These are phyloP conservation scores for Gyrodactylus bullatarudis DNA, from an alignment of 1,140 invertebrate species.

Conservation along the genomic window DNA sequence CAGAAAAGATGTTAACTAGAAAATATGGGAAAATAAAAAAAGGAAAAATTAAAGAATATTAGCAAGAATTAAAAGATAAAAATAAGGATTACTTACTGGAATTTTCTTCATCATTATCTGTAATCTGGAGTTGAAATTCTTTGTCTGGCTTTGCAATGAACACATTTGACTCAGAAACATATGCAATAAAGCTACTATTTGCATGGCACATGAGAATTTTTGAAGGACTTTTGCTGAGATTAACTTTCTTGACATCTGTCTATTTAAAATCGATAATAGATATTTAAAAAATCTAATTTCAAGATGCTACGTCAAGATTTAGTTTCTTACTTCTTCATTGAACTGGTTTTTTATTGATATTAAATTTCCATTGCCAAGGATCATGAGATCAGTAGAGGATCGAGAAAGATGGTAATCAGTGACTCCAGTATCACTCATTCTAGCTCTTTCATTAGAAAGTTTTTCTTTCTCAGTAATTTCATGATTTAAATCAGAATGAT, in stretches of 20 bases:
- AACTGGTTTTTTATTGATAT: neutral
- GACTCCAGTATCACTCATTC: too few relatives aligned
- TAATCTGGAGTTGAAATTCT: neutral
- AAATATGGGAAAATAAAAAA: too few relatives aligned
- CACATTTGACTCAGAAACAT: neutral
- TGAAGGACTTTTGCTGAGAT: neutral
- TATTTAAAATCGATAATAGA: neutral
- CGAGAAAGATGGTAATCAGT: too few relatives aligned
- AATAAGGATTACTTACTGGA: neutral
- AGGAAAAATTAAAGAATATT: too few relatives aligned
- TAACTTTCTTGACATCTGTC: neutral
- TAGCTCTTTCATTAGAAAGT: too few relatives aligned
- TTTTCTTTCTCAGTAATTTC: too few relatives aligned
- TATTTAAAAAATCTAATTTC: neutral
- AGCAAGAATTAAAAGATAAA: neutral
- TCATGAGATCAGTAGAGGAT: too few relatives aligned
- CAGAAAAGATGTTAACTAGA: conserved; percentile 24
- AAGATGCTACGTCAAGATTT: neutral
- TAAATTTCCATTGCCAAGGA: too few relatives aligned
- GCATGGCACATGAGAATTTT: neutral
- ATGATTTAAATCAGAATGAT: too few relatives aligned
- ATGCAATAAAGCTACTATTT: neutral
- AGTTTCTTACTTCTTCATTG: too few relatives aligned
- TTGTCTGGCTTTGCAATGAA: neutral
- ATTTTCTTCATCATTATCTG: neutral